Percentiles rank a stretch among this genome's conserved stretches.
phyloP scores from a whole-genome alignment of 1,140 invertebrate genomes.

The Lerema accius region DNA sequence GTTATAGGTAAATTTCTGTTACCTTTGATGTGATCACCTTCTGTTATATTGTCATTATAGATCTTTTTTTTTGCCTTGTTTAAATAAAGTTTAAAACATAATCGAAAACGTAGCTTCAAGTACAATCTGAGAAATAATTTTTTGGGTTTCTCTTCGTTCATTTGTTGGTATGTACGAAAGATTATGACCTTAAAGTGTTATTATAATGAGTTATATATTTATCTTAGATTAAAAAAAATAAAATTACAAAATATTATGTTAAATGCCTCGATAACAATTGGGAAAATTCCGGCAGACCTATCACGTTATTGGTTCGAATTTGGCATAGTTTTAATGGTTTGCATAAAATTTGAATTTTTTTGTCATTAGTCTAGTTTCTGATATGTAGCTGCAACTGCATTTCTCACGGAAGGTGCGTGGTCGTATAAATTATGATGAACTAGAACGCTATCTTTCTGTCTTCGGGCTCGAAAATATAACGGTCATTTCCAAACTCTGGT shows the following conservation, averaged over 20 bases:
- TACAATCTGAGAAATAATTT: no score
- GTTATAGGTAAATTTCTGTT: background rate
- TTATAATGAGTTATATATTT: no score
- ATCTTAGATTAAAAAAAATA: no score
- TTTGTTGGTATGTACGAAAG: no score
- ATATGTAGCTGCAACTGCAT: conserved; percentile 26
- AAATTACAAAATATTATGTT: no score
- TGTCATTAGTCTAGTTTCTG: conserved; percentile 14
- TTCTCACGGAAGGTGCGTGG: conserved; percentile 29
- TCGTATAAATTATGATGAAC: conserved; percentile 31
- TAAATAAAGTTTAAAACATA: no score
- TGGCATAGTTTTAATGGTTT: conserved; percentile 4
- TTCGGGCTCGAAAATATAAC: conserved; percentile 16
- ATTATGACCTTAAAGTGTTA: no score
- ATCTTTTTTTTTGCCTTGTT: background rate
- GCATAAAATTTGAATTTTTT: conserved; percentile 21
- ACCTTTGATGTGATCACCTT: background rate
- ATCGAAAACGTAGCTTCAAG: no score
- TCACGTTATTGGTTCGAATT: background rate
- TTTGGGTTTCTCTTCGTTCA: no score
- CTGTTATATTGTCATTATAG: background rate
- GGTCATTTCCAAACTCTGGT: conserved; percentile 27
- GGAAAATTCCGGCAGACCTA: conserved; percentile 10
- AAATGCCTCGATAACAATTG: background rate
- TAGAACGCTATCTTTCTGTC: conserved; percentile 26